phyloP scores from a whole-genome alignment of 2,113 vertebrate genomes.

The Pseudorectes ferrugineus region DNA sequence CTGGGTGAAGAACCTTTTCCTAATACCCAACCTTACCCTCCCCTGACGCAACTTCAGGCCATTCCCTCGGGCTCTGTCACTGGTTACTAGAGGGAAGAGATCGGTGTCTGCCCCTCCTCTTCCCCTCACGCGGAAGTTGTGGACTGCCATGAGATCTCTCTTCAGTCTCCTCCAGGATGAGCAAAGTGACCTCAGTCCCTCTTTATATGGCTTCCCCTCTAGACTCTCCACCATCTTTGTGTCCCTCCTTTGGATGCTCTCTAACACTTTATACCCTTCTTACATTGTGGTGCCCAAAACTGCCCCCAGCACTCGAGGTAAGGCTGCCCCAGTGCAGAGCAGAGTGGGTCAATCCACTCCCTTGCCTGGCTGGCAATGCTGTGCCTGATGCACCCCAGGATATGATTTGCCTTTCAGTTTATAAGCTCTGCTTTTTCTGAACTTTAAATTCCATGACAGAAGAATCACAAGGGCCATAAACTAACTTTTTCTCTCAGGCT shows the following conservation, averaged over 20 bases:
- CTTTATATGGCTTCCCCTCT: not conserved
- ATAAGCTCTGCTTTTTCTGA: not conserved
- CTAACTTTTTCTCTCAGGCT: not conserved
- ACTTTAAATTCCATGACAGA: not conserved
- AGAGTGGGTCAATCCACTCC: accelerated
- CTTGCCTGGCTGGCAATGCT: accelerated
- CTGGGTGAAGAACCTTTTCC: not conserved
- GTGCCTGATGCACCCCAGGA: not conserved
- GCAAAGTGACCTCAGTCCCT: not conserved
- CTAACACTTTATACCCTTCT: not conserved
- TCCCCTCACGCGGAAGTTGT: not conserved
- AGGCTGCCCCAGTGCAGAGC: not conserved
- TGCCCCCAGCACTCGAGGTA: accelerated
- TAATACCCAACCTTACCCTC: accelerated
- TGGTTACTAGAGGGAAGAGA: not conserved
- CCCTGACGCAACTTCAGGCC: not conserved
- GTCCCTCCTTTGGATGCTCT: not conserved
- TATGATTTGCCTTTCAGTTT: not conserved
- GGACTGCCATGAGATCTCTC: not conserved
- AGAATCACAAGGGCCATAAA: not conserved
- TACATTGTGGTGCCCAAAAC: accelerated
- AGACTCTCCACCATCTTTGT: no score
- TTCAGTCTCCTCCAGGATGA: not conserved
- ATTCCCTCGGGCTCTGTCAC: accelerated
- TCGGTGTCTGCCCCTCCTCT: not conserved